A percentile compares a stretch with the other conserved stretches of the same genome.
Conservation (phyloP, 2,888 invertebrate species). For the Ceramica pisi region DNA sequence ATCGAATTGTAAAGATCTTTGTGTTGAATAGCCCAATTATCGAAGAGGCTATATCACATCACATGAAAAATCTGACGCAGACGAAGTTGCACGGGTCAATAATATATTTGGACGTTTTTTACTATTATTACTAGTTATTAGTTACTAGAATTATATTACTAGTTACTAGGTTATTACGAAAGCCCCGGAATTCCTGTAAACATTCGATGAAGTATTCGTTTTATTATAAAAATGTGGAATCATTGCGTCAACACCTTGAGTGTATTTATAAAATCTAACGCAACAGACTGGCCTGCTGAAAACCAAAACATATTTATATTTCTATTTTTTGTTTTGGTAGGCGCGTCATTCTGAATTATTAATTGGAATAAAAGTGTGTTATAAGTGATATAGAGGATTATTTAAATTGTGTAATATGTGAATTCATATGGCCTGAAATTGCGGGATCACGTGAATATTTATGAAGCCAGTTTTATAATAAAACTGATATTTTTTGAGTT, state of each 20-base stretch:
- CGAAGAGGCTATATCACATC: too few relatives aligned
- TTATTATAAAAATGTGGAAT: slow-evolving; percentile 48
- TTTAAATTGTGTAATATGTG: slow-evolving; percentile 15
- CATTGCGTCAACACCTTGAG: slow-evolving; percentile 50
- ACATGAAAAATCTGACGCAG: too few relatives aligned
- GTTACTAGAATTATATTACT: too few relatives aligned
- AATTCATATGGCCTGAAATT: slow-evolving; percentile 29
- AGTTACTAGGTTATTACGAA: slow-evolving; percentile 20
- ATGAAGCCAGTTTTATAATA: slow-evolving; percentile 23
- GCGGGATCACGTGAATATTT: slow-evolving; percentile 26
- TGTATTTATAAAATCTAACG: slow-evolving; percentile 60
- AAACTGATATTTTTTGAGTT: neutral
- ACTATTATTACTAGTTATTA: too few relatives aligned
- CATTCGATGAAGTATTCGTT: slow-evolving; percentile 51
- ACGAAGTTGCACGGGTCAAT: too few relatives aligned
- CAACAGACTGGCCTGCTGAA: slow-evolving; percentile 42
- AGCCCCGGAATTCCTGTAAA: slow-evolving; percentile 32
- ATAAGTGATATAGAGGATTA: slow-evolving; percentile 36
- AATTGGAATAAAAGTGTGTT: slow-evolving; percentile 36
- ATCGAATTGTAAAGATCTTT: too few relatives aligned
- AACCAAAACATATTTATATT: slow-evolving; percentile 53
- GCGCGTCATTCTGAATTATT: slow-evolving; percentile 51
- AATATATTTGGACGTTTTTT: slow-evolving; percentile 35
- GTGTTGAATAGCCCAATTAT: too few relatives aligned
- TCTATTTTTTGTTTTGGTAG: slow-evolving; percentile 31